These are phyloP conservation scores for Rattus norvegicus DNA, from an alignment of 2,113 vertebrate species.

Conservation along the genomic window DNA sequence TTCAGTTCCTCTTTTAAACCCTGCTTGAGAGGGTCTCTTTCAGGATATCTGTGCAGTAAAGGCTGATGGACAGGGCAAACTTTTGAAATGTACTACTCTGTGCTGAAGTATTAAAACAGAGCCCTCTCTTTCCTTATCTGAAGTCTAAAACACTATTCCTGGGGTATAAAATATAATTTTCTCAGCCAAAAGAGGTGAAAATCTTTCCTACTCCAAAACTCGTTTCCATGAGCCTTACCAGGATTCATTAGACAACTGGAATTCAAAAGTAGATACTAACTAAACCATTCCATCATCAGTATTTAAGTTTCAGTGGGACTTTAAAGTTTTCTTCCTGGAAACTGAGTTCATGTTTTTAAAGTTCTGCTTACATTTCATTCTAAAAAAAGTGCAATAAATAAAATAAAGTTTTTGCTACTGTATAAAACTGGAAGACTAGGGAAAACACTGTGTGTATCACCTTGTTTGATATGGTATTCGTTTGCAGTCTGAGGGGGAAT, in stretches of 20 bases:
- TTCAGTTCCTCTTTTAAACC: background rate
- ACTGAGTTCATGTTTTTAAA: constrained; percentile 59
- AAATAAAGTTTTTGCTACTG: constrained; percentile 42
- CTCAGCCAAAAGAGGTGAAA: background rate
- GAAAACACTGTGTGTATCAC: constrained; percentile 6
- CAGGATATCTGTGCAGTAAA: background rate
- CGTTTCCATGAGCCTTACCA: background rate
- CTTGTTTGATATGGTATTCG: constrained; percentile 3
- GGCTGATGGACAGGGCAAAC: background rate
- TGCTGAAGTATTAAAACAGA: background rate
- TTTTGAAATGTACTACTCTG: background rate
- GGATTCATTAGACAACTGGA: background rate
- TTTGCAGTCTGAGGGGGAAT: constrained; percentile 25
- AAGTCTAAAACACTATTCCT: background rate
- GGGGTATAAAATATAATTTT: background rate
- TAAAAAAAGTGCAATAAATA: constrained; percentile 58
- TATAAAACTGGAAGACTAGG: constrained; percentile 36
- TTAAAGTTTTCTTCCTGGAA: background rate
- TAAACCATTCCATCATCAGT: background rate
- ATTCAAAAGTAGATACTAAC: background rate
- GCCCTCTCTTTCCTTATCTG: background rate
- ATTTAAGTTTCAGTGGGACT: background rate
- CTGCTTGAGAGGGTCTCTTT: background rate
- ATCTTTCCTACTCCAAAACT: background rate
- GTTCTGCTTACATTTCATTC: constrained; percentile 38